phyloP scores from a whole-genome alignment of 1,140 invertebrate genomes.

The Nasonia vitripennis region DNA sequence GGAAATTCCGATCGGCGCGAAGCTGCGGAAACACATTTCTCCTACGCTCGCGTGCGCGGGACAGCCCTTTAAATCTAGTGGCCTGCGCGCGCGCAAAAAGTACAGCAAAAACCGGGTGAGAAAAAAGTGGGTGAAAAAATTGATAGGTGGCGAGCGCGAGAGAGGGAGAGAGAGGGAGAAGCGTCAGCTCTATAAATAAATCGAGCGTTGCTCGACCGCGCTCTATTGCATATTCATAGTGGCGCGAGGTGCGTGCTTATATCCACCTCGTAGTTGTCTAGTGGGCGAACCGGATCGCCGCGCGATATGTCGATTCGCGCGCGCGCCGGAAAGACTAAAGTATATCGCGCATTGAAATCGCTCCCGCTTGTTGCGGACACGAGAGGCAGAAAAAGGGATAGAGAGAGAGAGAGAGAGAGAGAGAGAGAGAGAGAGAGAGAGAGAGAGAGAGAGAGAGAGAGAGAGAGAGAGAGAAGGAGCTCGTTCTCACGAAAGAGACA shows the following conservation, averaged over 20 bases:
- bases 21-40: neutral
- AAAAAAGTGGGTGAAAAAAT: slow-evolving; percentile 28
- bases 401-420: no score
- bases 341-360: slow-evolving; percentile 59
- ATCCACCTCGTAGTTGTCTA: slow-evolving; percentile 18
- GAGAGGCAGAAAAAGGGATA: neutral
- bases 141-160: neutral
- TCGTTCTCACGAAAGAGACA: neutral
- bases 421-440: neutral
- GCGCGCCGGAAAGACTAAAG: slow-evolving; percentile 55
- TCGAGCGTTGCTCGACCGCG: slow-evolving; percentile 49
- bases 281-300: slow-evolving; percentile 67
- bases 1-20: neutral
- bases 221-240: slow-evolving; percentile 67
- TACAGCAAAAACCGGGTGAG: neutral
- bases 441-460: neutral
- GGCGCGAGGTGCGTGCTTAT: slow-evolving; percentile 49
- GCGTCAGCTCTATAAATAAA: slow-evolving; percentile 66
- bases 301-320: slow-evolving; percentile 57
- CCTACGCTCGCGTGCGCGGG: neutral
- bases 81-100: neutral
- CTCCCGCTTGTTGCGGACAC: neutral
- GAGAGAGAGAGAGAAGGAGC: neutral
- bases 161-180: slow-evolving; percentile 19
- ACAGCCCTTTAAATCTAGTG: neutral